Percentiles rank a stretch among this genome's conserved stretches.
phyloP scores from a whole-genome alignment of 2,113 vertebrate species.

The Heterochromis multidens region DNA sequence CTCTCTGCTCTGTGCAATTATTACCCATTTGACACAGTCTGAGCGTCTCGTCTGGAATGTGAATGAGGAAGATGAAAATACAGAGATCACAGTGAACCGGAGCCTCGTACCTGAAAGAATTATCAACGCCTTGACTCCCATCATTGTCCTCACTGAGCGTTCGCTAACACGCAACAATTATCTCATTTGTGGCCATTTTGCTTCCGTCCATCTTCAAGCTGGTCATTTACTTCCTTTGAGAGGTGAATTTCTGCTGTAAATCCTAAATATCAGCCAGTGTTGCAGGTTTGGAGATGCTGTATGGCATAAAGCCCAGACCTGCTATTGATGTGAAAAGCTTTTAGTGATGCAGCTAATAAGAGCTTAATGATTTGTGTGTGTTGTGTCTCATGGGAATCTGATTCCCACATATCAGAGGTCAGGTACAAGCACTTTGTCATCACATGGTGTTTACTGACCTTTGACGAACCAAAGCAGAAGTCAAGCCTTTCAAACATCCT shows the following conservation, averaged over 20 bases:
- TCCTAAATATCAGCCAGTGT: neutral
- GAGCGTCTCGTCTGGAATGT: slow-evolving; percentile 33
- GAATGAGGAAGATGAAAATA: slow-evolving; percentile 44
- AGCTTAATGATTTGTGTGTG: neutral
- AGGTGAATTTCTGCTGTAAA: slow-evolving; percentile 10
- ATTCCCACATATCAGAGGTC: slow-evolving; percentile 6
- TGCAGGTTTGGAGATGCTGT: neutral
- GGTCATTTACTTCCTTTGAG: slow-evolving; percentile 24
- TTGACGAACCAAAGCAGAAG: neutral
- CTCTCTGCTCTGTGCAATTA: slow-evolving; percentile 39
- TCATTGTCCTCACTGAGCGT: slow-evolving; percentile 22
- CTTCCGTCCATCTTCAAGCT: slow-evolving; percentile 11
- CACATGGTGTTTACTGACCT: slow-evolving; percentile 37
- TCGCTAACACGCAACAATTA: slow-evolving; percentile 38
- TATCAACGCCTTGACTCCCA: slow-evolving; percentile 19
- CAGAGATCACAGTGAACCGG: slow-evolving; percentile 3
- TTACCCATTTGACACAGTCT: slow-evolving; percentile 37
- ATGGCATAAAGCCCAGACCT: slow-evolving; percentile 24
- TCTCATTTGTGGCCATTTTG: slow-evolving; percentile 23
- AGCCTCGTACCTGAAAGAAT: slow-evolving; percentile 42
- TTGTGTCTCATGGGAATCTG: neutral
- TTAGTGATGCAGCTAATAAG: slow-evolving; percentile 12
- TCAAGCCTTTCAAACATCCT: neutral
- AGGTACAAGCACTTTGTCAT: neutral
- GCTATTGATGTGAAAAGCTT: slow-evolving; percentile 5